Percentiles rank a stretch among this genome's conserved stretches.
Conservation (phyloP, 2,888 invertebrate genomes). For the Eledona agricola region DNA sequence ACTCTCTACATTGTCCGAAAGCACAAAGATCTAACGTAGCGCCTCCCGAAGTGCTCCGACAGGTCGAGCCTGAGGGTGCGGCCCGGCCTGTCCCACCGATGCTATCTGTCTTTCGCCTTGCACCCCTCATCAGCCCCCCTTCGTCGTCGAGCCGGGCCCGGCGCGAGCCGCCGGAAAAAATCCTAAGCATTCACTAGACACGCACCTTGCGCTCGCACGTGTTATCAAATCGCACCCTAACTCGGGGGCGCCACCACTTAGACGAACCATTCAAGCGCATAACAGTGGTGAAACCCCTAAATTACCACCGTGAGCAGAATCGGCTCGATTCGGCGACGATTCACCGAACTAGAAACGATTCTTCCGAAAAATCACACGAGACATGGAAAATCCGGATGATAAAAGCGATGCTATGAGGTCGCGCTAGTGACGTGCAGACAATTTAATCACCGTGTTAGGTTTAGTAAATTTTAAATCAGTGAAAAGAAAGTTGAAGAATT, state of each 20-base stretch:
- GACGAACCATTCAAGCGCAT: conserved; percentile 19
- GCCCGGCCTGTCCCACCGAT: conserved; percentile 54
- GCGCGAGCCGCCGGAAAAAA: conserved; percentile 53
- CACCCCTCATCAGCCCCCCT: conserved; percentile 51
- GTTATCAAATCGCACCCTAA: conserved; percentile 52
- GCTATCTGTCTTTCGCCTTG: conserved; percentile 54
- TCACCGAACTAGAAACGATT: conserved; percentile 5
- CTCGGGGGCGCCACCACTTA: conserved; percentile 43
- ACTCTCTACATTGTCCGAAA: no score
- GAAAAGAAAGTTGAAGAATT: no score
- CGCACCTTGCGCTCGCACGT: conserved; percentile 53
- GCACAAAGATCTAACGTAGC: background rate
- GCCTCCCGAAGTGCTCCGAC: conserved; percentile 24
- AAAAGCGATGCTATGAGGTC: conserved; percentile 17
- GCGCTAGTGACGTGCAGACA: conserved; percentile 16
- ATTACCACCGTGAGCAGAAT: conserved; percentile 17
- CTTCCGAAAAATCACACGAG: conserved; percentile 17
- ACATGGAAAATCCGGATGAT: conserved; percentile 24
- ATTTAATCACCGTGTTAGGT: background rate
- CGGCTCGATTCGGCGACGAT: conserved; percentile 5
- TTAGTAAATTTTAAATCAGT: background rate
- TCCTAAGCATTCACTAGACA: conserved; percentile 52
- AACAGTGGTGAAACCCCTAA: conserved; percentile 2
- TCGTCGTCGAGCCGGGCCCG: conserved; percentile 21
- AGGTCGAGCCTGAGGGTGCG: conserved; percentile 49